phyloP scores from a whole-genome alignment of 2,888 invertebrate species.

The Orchesellides sinensis region DNA sequence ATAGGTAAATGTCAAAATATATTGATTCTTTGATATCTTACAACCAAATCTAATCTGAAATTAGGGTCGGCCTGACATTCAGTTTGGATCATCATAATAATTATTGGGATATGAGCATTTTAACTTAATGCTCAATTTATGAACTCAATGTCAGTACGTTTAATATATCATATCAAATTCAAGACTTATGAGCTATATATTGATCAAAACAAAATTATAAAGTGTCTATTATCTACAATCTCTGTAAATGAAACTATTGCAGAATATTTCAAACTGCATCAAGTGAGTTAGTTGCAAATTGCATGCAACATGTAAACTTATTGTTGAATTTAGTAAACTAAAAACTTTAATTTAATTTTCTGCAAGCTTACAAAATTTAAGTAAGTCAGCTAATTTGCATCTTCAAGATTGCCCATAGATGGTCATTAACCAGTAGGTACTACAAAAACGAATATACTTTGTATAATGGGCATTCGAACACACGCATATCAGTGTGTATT shows the following conservation, averaged over 20 bases:
- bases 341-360: not conserved
- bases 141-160: too few species aligned
- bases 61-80: too few species aligned
- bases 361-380: not conserved
- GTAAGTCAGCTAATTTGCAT: slow-evolving; percentile 27
- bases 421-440: slow-evolving; percentile 3
- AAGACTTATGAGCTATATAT: too few species aligned
- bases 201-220: slow-evolving; percentile 13
- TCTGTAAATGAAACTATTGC: not conserved
- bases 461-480: too few species aligned
- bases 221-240: not conserved
- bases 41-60: not conserved
- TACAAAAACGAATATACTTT: too few species aligned
- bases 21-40: not conserved
- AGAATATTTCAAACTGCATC: not conserved
- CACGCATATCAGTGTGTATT: not conserved
- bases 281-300: not conserved
- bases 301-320: slow-evolving; percentile 1
- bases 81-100: not conserved
- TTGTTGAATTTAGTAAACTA: slow-evolving; percentile 7
- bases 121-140: not conserved
- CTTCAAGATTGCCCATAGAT: slow-evolving; percentile 27
- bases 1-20: not conserved
- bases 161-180: too few species aligned
- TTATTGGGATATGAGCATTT: not conserved